Evolutionary conservation across 2,797 vertebrate genomes (phyloP), one percentile per base, ranked within the genome.

Genomic region (Ctenopoma multispine): DNA sequence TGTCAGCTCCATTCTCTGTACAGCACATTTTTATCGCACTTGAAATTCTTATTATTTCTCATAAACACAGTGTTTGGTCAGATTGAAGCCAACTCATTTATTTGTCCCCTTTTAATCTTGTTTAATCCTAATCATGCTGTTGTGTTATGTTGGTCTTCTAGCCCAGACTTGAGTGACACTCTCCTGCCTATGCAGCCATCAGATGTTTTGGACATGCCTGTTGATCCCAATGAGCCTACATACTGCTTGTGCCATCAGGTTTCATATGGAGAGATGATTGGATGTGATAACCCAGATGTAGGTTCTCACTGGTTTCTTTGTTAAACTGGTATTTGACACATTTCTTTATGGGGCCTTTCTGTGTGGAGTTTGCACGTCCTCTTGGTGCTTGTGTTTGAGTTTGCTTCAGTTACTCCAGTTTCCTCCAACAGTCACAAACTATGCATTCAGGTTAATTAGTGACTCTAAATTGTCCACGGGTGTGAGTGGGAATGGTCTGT

Each of bases 211-310:
- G 97, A 99, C 91, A 99, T 99, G 97, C 97, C 97, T 0, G 97
- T 99, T 36, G 97, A 99, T 79, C 97, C 97, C 51, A 98, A 99
- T 0, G 97, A 99, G 58, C 97, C 97, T 3, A 99, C 97, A 0
- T 99, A 99, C 85, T 99, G 97, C 87, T 87, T 99, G 69, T 99
- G 97, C 80, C 97, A 98, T 84, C 97, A 99, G 89, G 97, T 99
- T 90, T 99, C 97, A 47, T 98, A 99, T 0, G 97, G 97, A 77
- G 97, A 99, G 87, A 99, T 99, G 97, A 99, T 99, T 18, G 97
- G 97, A 83, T 98, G 97, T n/a, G 97, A 99, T 91, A 99, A 99
- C 80, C 96, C 95, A 0, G 97, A 99, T 49, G 97, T 98, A 92
- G 84, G 95, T 91, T 67, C 77, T 38, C 9, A 43, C 29, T 12